Percentiles rank a stretch among this genome's conserved stretches.
Evolutionary conservation across 2,888 invertebrate genomes (phyloP).

Genomic region (Oconnorella tubifera): DNA sequence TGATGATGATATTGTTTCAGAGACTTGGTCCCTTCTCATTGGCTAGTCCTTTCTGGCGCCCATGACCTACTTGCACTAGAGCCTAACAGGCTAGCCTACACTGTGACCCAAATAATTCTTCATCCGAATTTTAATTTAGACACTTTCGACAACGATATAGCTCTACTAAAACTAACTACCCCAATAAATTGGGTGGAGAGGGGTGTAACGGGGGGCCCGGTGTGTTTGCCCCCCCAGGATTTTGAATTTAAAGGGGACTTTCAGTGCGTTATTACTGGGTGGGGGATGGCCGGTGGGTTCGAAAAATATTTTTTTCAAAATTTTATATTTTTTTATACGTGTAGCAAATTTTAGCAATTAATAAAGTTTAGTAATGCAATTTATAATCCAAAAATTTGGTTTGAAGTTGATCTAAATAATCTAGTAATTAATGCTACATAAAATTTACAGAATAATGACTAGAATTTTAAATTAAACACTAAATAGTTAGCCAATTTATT

Average conservation of each 20-base stretch:
- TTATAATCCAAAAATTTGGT: too few species aligned
- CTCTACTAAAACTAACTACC: constrained; percentile 24
- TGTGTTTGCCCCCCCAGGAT: constrained; percentile 32
- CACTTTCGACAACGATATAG: constrained; percentile 36
- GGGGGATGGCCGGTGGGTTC: constrained; percentile 33
- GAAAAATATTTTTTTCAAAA: too few species aligned
- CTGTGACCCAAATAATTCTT: constrained; percentile 25
- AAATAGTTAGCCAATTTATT: too few species aligned
- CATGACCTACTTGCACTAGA: constrained; percentile 30
- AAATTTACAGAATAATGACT: too few species aligned
- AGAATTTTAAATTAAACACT: too few species aligned
- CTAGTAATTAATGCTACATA: too few species aligned
- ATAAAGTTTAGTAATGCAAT: too few species aligned
- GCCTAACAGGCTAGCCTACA: constrained; percentile 14
- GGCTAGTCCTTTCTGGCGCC: constrained; percentile 31
- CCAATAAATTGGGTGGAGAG: constrained; percentile 22
- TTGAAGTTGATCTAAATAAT: too few species aligned
- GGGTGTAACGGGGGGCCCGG: constrained; percentile 20
- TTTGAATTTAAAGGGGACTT: constrained; percentile 28
- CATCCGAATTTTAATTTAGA: constrained; percentile 31
- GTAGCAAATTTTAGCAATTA: too few species aligned
- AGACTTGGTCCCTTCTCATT: constrained; percentile 24
- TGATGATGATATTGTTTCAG: too few species aligned
- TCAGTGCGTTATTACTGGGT: constrained; percentile 31
- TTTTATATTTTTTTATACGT: too few species aligned